These are phyloP conservation scores for Latrodectus elegans DNA, from an alignment of 2,888 invertebrate genomes.

Conservation along the genomic window DNA sequence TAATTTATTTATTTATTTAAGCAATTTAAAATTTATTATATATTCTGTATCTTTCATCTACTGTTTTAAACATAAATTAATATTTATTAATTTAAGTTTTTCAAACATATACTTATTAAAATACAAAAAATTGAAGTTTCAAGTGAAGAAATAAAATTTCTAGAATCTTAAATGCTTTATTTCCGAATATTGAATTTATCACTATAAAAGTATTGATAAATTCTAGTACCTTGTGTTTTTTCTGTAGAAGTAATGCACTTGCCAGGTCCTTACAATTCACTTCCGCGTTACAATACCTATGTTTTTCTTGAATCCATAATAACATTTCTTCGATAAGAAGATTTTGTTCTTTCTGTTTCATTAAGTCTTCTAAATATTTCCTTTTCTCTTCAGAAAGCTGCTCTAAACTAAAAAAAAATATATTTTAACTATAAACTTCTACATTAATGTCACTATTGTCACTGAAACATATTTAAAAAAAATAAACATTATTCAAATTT, in stretches of 20 bases:
- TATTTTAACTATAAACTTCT: background rate
- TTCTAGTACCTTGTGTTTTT: conserved; percentile 88
- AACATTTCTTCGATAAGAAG: conserved; percentile 99
- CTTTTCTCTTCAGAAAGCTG: conserved; percentile 85
- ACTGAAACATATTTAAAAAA: too few species aligned
- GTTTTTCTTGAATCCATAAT: conserved; percentile 96
- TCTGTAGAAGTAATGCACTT: conserved; percentile 89
- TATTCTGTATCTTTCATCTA: too few species aligned
- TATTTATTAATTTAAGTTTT: background rate
- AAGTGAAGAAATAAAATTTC: too few species aligned
- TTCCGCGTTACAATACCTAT: conserved; percentile 91
- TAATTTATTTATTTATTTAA: too few species aligned
- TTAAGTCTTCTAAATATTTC: conserved; percentile 89
- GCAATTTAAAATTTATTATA: too few species aligned
- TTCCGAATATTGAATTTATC: too few species aligned
- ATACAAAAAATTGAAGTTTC: too few species aligned
- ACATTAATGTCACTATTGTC: too few species aligned
- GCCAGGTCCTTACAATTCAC: conserved; percentile 93
- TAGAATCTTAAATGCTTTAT: too few species aligned
- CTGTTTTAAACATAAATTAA: background rate
- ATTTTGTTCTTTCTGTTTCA: conserved; percentile 94
- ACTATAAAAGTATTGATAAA: too few species aligned
- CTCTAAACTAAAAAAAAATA: conserved; percentile 77
- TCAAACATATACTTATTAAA: background rate
- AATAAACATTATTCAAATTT: too few species aligned